Evolutionary conservation across 2,888 invertebrate species (phyloP), one percentile per base, ranked within the genome.

Genomic region (Cataglyphis livida): DNA sequence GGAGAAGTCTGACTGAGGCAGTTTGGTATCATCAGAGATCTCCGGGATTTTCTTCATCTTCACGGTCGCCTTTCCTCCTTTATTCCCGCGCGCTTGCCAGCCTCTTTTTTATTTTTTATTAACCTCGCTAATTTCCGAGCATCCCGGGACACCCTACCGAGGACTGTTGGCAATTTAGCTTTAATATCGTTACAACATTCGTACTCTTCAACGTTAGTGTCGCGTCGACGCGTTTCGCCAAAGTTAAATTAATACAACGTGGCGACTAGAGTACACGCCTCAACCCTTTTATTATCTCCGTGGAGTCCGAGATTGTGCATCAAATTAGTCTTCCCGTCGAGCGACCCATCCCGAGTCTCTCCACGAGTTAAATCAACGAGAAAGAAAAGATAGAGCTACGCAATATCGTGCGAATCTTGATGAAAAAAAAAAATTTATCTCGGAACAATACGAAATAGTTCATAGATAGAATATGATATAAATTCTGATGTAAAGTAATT

Each of bases 171-270:
- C 83, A 90, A 90, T 91, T 91, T 89, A 88, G 83, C 84, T 91
- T 51, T 90, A 89, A 90, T 90, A 90, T 82, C 84, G 81, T 90
- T 90, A 84, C 78, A 62, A 74, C 84, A 74, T 57, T 84, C 15
- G 41, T 54, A 21, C 48, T 61, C 61, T 28, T 48, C 18, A 57
- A 73, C 44, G 28, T 35, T 66, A 15, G 51, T 25, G 64, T 48
- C 66, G 41, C 81, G 81, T 44, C 82, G 66, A 82, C 85, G 85
- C 84, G 89, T 90, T 51, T 51, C 86, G 87, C 90, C 85, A 85
- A 90, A 92, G 91, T 92, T 92, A 90, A 92, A 92, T 92, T 92
- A 92, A 92, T 92, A 91, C 87, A 87, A 85, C 85, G 82, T 84
- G 82, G 85, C 85, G 81, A 82, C 62, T 83, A 76, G 64, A 87